Conservation (phyloP, 2,797 vertebrate species). For the Megalops cyprinoides region DNA sequence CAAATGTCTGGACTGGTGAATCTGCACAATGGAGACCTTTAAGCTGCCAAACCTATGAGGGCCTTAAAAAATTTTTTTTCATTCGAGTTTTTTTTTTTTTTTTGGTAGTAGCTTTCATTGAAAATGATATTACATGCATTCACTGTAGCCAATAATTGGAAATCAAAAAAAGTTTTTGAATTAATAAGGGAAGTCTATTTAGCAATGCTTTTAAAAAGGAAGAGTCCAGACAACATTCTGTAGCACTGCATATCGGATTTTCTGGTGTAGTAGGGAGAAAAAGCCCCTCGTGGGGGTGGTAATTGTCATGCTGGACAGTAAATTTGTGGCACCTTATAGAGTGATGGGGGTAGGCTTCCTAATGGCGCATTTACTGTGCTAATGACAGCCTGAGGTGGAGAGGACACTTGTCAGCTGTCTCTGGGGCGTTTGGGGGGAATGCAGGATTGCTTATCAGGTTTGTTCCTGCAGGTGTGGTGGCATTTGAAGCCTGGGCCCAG, state of each 20-base stretch:
- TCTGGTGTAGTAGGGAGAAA: not conserved
- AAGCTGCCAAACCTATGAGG: too few relatives aligned
- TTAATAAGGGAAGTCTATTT: too few relatives aligned
- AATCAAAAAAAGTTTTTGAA: too few relatives aligned
- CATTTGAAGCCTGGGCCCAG: not conserved
- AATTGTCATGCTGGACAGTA: not conserved
- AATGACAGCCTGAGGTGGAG: not conserved
- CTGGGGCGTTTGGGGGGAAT: not conserved
- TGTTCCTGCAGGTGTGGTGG: not conserved
- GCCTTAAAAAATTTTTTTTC: too few relatives aligned
- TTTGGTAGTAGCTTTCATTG: too few relatives aligned
- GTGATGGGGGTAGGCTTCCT: not conserved
- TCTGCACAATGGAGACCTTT: not conserved
- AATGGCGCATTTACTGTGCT: not conserved
- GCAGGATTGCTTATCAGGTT: constrained; percentile 5
- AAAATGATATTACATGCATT: too few relatives aligned
- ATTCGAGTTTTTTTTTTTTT: too few relatives aligned
- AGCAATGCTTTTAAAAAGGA: too few relatives aligned
- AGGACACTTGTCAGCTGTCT: not conserved
- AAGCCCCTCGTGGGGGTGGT: not conserved
- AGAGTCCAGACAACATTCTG: too few relatives aligned
- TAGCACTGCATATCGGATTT: too few relatives aligned
- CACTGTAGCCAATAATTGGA: too few relatives aligned
- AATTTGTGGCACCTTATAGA: not conserved
- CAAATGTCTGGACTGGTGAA: not conserved